Base-by-base conservation (phyloP, 2,797 vertebrate genomes). In the Nannoperca australis region DNA sequence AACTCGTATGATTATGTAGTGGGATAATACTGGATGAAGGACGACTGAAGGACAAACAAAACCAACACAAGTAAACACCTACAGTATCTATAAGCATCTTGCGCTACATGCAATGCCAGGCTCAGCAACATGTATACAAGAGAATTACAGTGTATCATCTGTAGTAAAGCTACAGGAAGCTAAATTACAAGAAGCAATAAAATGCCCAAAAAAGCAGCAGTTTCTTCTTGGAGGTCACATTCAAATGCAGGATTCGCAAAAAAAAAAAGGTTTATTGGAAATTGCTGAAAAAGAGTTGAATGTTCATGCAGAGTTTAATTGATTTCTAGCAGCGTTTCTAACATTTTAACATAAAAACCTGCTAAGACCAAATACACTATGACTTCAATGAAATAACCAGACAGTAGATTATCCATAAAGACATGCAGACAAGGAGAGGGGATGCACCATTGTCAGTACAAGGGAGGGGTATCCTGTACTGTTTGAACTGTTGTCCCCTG, bases 371-470 rank as follows among this genome's bases (percentile, higher is more conserved):
- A 40, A 40, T 2, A 38, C 36, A 59, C 12, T 20, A 32, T 34
- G 27, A 13, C 47, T 61, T 67, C 7, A 55, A 4, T 49, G 14
- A 56, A 58, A 56, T 27, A 70, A 63, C 6, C 42, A 49, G 76
- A 36, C 7, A 74, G 53, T 83, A 47, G 71, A 89, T 59, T 56
- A 90, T 70, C 12, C 55, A 69, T 65, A 76, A 74, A 86, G 32
- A 34, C 84, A 92, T 70, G 93, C 88, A 92, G 76, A 68, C 66
- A 10, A 55, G 24, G 30, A 22, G 42, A 12, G 63, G 24, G 60
- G 42, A 66, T 73, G 56, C 54, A 70, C 58, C 76, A 85, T 40
- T 63, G 6, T 58, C 74, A 78, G 75, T 53, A 80, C 81, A 82
- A 0, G n/a, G 53, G n/a, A 70, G 22, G 34, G 36, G 30, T 20